Conservation (phyloP, 2,113 vertebrate genomes). For the Anhinga anhinga region DNA sequence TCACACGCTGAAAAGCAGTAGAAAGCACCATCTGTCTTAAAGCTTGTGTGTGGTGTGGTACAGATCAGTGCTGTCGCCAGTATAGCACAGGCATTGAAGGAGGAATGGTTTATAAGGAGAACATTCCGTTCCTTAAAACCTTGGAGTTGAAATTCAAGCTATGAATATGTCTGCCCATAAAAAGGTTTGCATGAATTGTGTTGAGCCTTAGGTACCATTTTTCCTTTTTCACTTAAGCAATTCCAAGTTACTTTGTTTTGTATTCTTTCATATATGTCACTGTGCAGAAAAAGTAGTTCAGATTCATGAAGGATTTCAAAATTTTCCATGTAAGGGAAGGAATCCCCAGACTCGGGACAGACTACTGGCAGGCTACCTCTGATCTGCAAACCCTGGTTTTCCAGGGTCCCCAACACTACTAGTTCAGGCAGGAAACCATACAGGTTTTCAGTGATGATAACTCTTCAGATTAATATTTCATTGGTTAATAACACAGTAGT, state of each 20-base stretch:
- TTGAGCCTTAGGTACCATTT: background rate
- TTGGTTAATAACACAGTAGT: constrained; percentile 3
- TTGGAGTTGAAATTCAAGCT: background rate
- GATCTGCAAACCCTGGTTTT: background rate
- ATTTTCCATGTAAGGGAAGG: background rate
- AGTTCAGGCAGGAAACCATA: background rate
- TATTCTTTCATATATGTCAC: background rate
- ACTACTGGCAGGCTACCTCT: background rate
- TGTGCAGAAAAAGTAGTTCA: constrained; percentile 20
- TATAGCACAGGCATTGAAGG: background rate
- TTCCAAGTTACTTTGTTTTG: background rate
- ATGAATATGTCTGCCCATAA: background rate
- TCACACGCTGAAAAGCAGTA: background rate
- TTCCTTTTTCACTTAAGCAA: background rate
- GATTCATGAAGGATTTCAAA: constrained; percentile 39
- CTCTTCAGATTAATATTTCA: background rate
- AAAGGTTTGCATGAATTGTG: background rate
- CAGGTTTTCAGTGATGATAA: background rate
- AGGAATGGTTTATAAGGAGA: background rate
- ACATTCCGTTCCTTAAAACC: background rate
- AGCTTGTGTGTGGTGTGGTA: background rate
- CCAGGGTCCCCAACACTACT: background rate
- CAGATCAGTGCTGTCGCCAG: background rate
- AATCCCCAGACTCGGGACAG: background rate
- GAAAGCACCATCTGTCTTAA: background rate